Base-by-base conservation (phyloP, 2,888 invertebrate species). In the Cheilosia soror region DNA sequence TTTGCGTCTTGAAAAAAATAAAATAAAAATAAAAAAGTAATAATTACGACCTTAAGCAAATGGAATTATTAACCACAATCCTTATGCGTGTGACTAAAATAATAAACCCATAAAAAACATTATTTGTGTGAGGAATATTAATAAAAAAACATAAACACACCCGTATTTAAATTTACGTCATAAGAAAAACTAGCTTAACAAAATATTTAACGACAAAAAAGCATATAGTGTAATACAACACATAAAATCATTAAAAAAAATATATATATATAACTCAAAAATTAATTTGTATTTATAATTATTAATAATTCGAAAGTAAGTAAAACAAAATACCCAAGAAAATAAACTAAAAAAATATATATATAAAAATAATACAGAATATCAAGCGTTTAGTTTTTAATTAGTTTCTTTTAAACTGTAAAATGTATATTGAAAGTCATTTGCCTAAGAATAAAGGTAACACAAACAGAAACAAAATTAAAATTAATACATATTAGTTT, bases 361-460 rank as follows among this genome's bases (percentile, higher is more conserved):
- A 62, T 11, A n/a, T 37, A 9, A 7, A 27, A 49, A 9, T 40
- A 27, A 40, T 37, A 65, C 37, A n/a, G 29, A 51, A 37, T 65
- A 40, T 68, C 42, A 68, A 55, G 40, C 15, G 15, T 60, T 72
- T 60, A 31, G 13, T 42, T 68, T 68, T 29, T 42, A 20, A 20
- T 40, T 55, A 25, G 6, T 68, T 55, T 68, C 31, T 37, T 53
- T 29, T 20, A 27, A 51, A 40, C 27, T 42, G 31, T 29, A 49
- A 11, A 47, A 37, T 33, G 11, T 40, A 66, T 53, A 47, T 55
- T 73, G 13, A 47, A 62, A 63, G 63, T 75, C 55, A 65, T 62
- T 73, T 53, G 62, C 49, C 37, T 72, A 62, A 72, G 72, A 51
- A 42, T 42, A 42, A 31, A 31, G n/a, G 13, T 51, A 42, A 66